These are phyloP conservation scores for Trachelus stipa DNA, from an alignment of 2,888 invertebrate genomes.

Conservation along the genomic window DNA sequence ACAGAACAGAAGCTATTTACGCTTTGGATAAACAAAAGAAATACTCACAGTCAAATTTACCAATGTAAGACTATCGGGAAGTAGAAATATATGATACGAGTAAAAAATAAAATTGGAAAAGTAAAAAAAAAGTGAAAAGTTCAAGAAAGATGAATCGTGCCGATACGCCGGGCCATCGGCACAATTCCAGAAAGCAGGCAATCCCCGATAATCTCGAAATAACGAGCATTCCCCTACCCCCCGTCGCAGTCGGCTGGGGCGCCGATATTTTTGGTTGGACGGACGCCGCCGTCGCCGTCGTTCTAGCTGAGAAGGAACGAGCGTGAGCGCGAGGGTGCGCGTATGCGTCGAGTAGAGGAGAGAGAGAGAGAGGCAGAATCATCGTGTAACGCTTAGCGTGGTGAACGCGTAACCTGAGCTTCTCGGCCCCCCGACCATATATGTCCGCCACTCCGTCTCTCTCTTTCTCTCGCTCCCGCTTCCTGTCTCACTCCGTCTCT, in stretches of 20 bases:
- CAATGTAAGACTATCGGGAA: neutral
- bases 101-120: neutral
- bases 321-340: neutral
- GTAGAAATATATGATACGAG: neutral
- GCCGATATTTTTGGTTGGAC: slow-evolving; percentile 54
- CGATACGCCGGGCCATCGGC: slow-evolving; percentile 34
- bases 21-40: neutral
- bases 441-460: slow-evolving; percentile 60
- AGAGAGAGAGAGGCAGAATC: neutral
- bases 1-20: neutral
- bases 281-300: neutral
- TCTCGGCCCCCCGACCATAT: slow-evolving; percentile 64
- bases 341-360: neutral
- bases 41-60: neutral
- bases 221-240: slow-evolving; percentile 44
- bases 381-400: slow-evolving; percentile 57
- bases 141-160: neutral
- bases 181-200: slow-evolving; percentile 56
- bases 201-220: slow-evolving; percentile 60
- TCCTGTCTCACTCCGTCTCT: slow-evolving; percentile 26
- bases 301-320: neutral
- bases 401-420: slow-evolving; percentile 61
- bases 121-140: neutral
- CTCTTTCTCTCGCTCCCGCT: slow-evolving; percentile 38
- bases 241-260: slow-evolving; percentile 26